These are phyloP conservation scores for Spilosoma lubricipeda DNA, from an alignment of 2,888 invertebrate genomes.

Conservation along the genomic window DNA sequence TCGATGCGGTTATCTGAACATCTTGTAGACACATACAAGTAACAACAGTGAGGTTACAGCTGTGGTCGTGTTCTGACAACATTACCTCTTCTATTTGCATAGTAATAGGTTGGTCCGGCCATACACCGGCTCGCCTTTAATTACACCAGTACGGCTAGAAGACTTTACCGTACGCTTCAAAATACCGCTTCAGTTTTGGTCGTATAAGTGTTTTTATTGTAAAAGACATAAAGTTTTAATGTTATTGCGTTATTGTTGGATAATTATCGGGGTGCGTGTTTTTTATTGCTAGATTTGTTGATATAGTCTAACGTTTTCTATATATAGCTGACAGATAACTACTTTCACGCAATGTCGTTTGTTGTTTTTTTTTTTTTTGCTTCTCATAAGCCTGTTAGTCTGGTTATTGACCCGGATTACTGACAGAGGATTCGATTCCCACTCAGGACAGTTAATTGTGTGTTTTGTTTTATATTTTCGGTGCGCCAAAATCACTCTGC, in stretches of 20 bases:
- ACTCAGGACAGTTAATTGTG: neutral
- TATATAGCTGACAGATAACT: slow-evolving; percentile 15
- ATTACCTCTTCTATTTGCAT: slow-evolving; percentile 77
- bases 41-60: slow-evolving; percentile 40
- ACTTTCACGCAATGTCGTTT: neutral
- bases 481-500: too few relatives aligned
- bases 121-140: slow-evolving; percentile 71
- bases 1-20: slow-evolving; percentile 48
- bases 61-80: slow-evolving; percentile 67
- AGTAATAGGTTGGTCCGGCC: slow-evolving; percentile 64
- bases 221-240: slow-evolving; percentile 48
- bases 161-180: slow-evolving; percentile 34
- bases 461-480: neutral
- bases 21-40: slow-evolving; percentile 49
- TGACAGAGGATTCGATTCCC: neutral
- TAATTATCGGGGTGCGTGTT: slow-evolving; percentile 46
- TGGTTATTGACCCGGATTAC: neutral
- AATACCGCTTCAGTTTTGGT: slow-evolving; percentile 36
- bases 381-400: neutral
- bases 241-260: slow-evolving; percentile 42
- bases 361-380: neutral
- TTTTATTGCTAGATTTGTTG: slow-evolving; percentile 27
- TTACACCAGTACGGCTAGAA: slow-evolving; percentile 59
- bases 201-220: slow-evolving; percentile 49
- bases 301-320: slow-evolving; percentile 6